phyloP scores from a whole-genome alignment of 2,888 invertebrate genomes.

The Ophion obscuratus region DNA sequence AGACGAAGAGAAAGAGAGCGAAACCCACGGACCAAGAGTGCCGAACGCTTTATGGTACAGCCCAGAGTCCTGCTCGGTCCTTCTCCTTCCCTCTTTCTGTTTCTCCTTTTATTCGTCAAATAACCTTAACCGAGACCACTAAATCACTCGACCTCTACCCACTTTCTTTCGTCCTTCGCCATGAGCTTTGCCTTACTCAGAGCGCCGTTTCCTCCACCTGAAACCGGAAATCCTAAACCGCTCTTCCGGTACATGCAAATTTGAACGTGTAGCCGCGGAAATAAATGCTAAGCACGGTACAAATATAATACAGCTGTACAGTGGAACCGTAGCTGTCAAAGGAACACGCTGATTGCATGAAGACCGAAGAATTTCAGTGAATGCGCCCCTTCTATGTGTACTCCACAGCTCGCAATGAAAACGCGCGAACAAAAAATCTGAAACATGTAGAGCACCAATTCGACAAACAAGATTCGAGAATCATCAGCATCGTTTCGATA shows the following conservation, averaged over 20 bases:
- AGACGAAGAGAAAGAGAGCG: slow-evolving; percentile 6
- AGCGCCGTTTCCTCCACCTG: background rate
- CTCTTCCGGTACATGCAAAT: slow-evolving; percentile 77
- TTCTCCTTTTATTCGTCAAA: slow-evolving; percentile 76
- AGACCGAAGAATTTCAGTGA: background rate
- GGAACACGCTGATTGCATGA: slow-evolving; percentile 26
- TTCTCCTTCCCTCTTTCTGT: slow-evolving; percentile 35
- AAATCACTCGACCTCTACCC: slow-evolving; percentile 40
- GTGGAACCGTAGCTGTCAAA: slow-evolving; percentile 37
- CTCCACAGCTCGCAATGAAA: background rate
- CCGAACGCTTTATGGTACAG: slow-evolving; percentile 34
- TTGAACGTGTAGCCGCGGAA: slow-evolving; percentile 45
- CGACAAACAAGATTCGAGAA: too few relatives aligned
- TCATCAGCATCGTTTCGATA: too few relatives aligned
- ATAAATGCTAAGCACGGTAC: slow-evolving; percentile 40
- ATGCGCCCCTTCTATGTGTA: background rate
- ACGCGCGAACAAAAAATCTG: background rate
- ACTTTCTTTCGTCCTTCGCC: slow-evolving; percentile 23
- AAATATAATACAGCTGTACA: slow-evolving; percentile 46
- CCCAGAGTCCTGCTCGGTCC: slow-evolving; percentile 29
- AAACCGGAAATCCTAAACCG: slow-evolving; percentile 73
- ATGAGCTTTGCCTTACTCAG: slow-evolving; percentile 52
- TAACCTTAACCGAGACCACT: slow-evolving; percentile 68
- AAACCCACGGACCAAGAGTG: slow-evolving; percentile 15
- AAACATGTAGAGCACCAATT: too few relatives aligned